Percentiles rank a stretch among this genome's conserved stretches.
These are phyloP conservation scores for Geophilus truncorum DNA, from an alignment of 2,888 invertebrate genomes.

Conservation along the genomic window DNA sequence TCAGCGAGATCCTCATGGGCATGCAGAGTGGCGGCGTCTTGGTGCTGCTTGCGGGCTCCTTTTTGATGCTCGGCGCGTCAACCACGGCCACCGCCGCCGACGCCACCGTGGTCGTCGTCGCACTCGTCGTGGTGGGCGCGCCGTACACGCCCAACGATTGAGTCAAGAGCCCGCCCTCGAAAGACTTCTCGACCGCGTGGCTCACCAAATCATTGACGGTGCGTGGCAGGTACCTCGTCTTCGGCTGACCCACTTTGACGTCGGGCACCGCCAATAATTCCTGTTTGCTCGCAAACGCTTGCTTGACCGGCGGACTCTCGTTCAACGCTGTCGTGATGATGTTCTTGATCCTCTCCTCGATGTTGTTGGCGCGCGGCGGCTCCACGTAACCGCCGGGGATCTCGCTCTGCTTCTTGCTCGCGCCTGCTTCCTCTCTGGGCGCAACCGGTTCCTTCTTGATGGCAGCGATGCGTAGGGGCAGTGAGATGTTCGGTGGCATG, in stretches of 20 bases:
- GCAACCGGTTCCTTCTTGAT: slow-evolving; percentile 13
- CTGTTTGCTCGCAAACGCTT: background rate
- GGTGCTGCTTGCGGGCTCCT: background rate
- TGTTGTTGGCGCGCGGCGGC: slow-evolving; percentile 75
- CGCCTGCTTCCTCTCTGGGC: background rate
- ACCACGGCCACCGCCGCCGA: no score
- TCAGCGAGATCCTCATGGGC: slow-evolving; percentile 37
- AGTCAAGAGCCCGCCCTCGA: background rate
- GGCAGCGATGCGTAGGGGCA: background rate
- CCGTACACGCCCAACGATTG: background rate
- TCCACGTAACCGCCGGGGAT: slow-evolving; percentile 55
- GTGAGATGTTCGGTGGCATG: background rate
- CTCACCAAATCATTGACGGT: slow-evolving; percentile 84
- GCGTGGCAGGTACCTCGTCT: background rate
- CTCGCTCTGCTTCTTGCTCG: background rate
- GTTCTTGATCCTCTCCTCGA: slow-evolving; percentile 81
- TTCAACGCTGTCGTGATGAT: slow-evolving; percentile 55
- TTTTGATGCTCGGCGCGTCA: slow-evolving; percentile 23
- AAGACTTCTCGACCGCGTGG: slow-evolving; percentile 71
- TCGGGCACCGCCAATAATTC: background rate
- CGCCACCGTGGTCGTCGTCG: no score
- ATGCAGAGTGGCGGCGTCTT: slow-evolving; percentile 29
- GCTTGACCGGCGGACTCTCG: background rate
- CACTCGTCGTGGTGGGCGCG: no score
- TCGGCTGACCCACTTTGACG: background rate